Base-by-base conservation (phyloP, 1,140 invertebrate genomes). In the Ostrea denselamellosa region DNA sequence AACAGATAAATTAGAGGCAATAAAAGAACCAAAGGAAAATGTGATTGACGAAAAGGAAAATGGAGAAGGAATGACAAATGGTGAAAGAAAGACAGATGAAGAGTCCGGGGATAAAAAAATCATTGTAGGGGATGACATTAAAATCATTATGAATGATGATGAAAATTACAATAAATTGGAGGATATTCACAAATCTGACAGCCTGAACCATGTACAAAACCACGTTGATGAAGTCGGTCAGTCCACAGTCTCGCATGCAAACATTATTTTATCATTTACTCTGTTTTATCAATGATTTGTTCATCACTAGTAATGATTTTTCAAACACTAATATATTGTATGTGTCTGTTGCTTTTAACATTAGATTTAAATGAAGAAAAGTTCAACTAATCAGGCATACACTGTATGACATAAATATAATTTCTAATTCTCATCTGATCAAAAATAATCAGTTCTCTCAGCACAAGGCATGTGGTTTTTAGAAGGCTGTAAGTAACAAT, bases 1-100 rank as follows among this genome's bases (percentile, higher is more conserved):
- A 28, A 34, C 83, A 87, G 88, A 86, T 52, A 90, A 88, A 86
- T 58, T 90, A 52, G 89, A 90, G 77, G 85, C 85, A 77, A 86
- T 90, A 58, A 90, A 90, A 68, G 89, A 90, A 84, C 86, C 87
- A 86, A 88, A 86, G 53, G 54, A 58, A 56, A 85, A 68, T 71
- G 54, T 58, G n/a, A 77, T 54, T 2, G 54, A 77, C 65, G 84
- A 85, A 19, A 92, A 92, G 65, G 91, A 92, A 51, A 85, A 65
- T 9, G 92, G 91, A 86, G 92, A 93, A 77, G 92, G 92, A 81
- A 89, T 91, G 65, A 86, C 90, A 71, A 71, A 81, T n/a, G 82
- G 52, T 12, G 85, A 86, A n/a, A 71, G 71, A 54, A 54, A 77
- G 68, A 81, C 51, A 10, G 85, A 86, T 14, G 83, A 87, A 14